A percentile compares a stretch with the other conserved stretches of the same genome.
Evolutionary conservation across 1,140 invertebrate species (phyloP).

Genomic region (Oreohelix idahoensis): DNA sequence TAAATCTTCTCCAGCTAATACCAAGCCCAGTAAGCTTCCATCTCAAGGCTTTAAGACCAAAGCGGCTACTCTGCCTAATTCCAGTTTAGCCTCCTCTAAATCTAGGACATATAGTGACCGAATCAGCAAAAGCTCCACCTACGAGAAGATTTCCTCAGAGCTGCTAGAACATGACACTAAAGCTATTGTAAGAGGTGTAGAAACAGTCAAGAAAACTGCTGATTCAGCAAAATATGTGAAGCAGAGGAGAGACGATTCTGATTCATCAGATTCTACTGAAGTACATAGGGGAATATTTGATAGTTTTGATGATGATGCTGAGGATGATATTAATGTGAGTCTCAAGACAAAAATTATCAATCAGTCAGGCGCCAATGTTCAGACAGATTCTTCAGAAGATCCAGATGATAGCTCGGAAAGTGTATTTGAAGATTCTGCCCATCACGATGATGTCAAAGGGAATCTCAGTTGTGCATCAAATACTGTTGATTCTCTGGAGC

Average conservation of each 20-base stretch:
- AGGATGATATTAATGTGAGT: background rate
- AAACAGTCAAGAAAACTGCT: background rate
- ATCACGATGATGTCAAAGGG: background rate
- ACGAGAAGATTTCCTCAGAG: constrained; percentile 58
- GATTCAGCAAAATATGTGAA: background rate
- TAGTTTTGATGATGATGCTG: constrained; percentile 25
- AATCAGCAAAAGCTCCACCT: constrained; percentile 60
- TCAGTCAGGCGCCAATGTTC: background rate
- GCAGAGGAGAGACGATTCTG: background rate
- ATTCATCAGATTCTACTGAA: constrained; percentile 14
- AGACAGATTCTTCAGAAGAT: background rate
- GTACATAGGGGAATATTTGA: constrained; percentile 36
- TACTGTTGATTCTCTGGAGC: constrained; percentile 38
- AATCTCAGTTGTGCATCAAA: background rate
- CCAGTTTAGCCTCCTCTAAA: constrained; percentile 35
- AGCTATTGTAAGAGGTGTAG: background rate
- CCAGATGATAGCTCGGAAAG: constrained; percentile 15
- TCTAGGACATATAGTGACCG: constrained; percentile 43
- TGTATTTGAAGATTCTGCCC: background rate
- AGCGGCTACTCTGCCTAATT: constrained; percentile 29
- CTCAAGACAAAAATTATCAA: background rate
- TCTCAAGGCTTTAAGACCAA: constrained; percentile 8
- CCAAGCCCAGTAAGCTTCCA: background rate
- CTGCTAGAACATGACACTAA: background rate
- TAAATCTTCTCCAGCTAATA: background rate